Conservation (phyloP, 2,113 vertebrate genomes). For the Herpetotheres cachinnans region DNA sequence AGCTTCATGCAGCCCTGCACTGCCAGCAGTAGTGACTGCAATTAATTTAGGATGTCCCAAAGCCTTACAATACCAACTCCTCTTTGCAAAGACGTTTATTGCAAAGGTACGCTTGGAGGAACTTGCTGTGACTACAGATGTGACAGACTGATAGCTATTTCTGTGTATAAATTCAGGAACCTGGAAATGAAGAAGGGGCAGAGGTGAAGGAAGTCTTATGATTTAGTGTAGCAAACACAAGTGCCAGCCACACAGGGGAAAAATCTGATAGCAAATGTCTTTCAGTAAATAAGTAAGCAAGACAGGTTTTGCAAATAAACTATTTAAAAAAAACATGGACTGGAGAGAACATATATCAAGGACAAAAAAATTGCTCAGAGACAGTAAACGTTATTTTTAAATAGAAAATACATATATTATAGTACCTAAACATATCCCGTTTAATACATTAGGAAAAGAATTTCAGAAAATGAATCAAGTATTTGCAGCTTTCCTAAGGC, state of each 20-base stretch:
- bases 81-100: conserved; percentile 14
- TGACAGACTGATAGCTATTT: neutral
- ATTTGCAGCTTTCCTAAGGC: neutral
- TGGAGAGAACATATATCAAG: neutral
- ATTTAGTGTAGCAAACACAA: conserved; percentile 18
- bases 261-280: neutral
- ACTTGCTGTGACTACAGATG: conserved; percentile 41
- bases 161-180: conserved; percentile 24
- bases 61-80: neutral
- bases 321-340: neutral
- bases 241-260: neutral
- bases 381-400: neutral
- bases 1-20: neutral
- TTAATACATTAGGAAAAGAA: neutral
- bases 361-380: neutral
- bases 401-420: neutral
- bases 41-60: conserved; percentile 43
- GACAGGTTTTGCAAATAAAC: conserved; percentile 3
- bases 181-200: conserved; percentile 30
- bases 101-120: neutral
- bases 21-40: neutral
- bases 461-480: neutral
- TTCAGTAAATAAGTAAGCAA: neutral
- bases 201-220: neutral
- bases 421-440: neutral